phyloP scores from a whole-genome alignment of 1,140 invertebrate genomes.

The honey bee (Apis mellifera) region DNA sequence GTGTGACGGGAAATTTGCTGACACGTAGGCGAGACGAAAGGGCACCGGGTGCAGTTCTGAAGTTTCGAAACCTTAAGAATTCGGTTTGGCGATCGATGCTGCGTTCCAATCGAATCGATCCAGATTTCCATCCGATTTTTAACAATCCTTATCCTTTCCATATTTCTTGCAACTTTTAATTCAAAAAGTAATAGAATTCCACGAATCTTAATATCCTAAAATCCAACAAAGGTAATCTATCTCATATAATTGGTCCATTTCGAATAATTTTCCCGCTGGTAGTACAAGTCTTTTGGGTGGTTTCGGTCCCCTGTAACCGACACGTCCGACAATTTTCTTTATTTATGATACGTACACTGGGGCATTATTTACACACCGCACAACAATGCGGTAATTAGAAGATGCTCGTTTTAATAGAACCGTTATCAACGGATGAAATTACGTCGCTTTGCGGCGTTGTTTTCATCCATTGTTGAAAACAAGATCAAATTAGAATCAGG shows the following conservation, averaged over 20 bases:
- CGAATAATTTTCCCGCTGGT: neutral
- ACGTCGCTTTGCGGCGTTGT: constrained; percentile 43
- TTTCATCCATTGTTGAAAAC: constrained; percentile 56
- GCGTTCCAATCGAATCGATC: no score
- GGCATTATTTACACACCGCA: constrained; percentile 49
- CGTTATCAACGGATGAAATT: constrained; percentile 60
- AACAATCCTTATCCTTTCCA: no score
- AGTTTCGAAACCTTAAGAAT: neutral
- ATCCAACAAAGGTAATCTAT: no score
- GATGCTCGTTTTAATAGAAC: constrained; percentile 50
- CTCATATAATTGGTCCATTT: neutral
- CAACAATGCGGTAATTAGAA: constrained; percentile 63
- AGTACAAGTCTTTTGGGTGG: neutral
- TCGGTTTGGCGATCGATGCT: no score
- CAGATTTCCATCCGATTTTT: no score
- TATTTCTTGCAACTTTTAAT: no score
- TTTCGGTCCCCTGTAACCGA: neutral
- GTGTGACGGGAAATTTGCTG: neutral
- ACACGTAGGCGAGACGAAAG: neutral
- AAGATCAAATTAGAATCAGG: constrained; percentile 59
- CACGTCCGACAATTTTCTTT: constrained; percentile 32
- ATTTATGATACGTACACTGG: constrained; percentile 41
- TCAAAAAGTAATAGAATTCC: no score
- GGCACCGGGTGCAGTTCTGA: neutral
- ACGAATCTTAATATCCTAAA: no score